A percentile compares a stretch with the other conserved stretches of the same genome.
Conservation (phyloP, 2,888 invertebrate genomes). For the Ornithoptera priamus region DNA sequence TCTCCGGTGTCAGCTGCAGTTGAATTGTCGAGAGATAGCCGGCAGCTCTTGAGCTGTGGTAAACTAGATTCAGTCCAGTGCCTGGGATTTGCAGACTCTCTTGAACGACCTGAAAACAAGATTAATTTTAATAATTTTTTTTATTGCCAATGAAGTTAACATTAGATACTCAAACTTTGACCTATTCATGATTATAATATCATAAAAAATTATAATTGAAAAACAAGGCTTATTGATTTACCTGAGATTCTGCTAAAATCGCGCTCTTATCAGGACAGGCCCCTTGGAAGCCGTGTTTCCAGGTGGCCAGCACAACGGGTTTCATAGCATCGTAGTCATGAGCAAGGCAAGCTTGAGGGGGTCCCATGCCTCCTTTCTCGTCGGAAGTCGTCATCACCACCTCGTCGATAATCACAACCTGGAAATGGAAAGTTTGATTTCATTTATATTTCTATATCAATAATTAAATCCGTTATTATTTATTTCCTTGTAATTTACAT, state of each 20-base stretch:
- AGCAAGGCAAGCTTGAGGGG: conserved; percentile 89
- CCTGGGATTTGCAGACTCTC: conserved; percentile 97
- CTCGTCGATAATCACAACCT: conserved; percentile 95
- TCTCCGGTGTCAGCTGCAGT: conserved; percentile 92
- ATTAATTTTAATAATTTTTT: background rate
- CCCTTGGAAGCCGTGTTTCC: conserved; percentile 97
- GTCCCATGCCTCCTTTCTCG: conserved; percentile 83
- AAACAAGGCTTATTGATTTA: conserved; percentile 37
- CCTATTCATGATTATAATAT: no score
- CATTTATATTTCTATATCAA: no score
- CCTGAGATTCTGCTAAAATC: conserved; percentile 93
- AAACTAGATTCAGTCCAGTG: conserved; percentile 96
- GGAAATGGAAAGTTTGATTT: conserved; percentile 30
- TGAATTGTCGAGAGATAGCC: conserved; percentile 96
- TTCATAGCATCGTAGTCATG: conserved; percentile 97
- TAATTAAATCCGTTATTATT: no score
- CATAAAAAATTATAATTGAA: no score
- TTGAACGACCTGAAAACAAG: conserved; percentile 87
- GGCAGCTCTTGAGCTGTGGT: conserved; percentile 96
- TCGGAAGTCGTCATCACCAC: conserved; percentile 91
- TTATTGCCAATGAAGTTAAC: no score
- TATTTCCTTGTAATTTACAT: no score
- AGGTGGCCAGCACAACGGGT: conserved; percentile 94
- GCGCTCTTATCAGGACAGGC: conserved; percentile 96
- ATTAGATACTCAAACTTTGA: no score